These are phyloP conservation scores for Dinocampus coccinellae DNA, from an alignment of 2,888 invertebrate species.

Conservation along the genomic window DNA sequence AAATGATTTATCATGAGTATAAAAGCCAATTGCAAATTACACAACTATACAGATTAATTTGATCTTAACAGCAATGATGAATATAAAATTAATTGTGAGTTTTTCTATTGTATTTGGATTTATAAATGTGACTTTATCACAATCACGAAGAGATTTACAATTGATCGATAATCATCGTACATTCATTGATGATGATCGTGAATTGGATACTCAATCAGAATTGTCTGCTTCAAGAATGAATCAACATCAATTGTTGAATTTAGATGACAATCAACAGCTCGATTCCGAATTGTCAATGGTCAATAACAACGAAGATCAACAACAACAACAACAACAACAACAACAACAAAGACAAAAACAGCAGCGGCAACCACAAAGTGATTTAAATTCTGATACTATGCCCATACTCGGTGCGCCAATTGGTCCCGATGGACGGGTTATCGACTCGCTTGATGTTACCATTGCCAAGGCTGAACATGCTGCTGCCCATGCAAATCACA, in stretches of 20 bases:
- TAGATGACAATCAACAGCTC: not conserved
- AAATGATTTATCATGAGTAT: not conserved
- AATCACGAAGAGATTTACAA: constrained; percentile 30
- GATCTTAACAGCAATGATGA: not conserved
- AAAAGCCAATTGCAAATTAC: not conserved
- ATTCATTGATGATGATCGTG: constrained; percentile 52
- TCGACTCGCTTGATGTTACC: constrained; percentile 58
- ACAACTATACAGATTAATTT: not conserved
- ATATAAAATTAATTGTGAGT: not conserved
- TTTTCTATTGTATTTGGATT: constrained; percentile 14
- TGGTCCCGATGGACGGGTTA: constrained; percentile 56
- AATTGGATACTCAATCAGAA: constrained; percentile 54
- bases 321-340: not conserved
- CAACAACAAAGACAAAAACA: constrained; percentile 8
- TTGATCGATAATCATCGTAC: constrained; percentile 41
- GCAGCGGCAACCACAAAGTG: constrained; percentile 39
- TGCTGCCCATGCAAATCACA: constrained; percentile 59
- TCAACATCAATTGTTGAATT: not conserved
- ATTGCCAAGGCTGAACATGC: constrained; percentile 58
- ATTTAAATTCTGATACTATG: constrained; percentile 39
- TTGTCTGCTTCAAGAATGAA: constrained; percentile 49
- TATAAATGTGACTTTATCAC: constrained; percentile 29
- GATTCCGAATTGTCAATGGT: not conserved
- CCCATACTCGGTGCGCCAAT: constrained; percentile 46
- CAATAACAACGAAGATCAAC: not conserved